phyloP scores from a whole-genome alignment of 2,888 invertebrate species.

The Caenorhabditis japonica region DNA sequence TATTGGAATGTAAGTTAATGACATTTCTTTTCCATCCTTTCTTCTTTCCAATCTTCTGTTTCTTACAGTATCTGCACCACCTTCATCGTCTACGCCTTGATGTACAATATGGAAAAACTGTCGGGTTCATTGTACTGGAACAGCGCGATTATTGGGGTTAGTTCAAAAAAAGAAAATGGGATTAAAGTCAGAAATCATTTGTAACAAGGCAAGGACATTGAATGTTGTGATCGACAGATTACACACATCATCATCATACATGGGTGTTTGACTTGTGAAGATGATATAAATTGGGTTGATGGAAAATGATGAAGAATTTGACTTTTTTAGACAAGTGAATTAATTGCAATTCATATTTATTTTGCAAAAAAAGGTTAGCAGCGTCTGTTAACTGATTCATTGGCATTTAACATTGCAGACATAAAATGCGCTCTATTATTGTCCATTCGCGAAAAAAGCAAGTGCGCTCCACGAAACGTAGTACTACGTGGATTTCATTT shows the following conservation, averaged over 20 bases:
- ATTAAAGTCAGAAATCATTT: constrained; percentile 1
- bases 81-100: constrained; percentile 48
- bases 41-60: background rate
- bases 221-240: constrained; percentile 2
- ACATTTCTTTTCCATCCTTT: background rate
- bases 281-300: background rate
- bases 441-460: too few species aligned
- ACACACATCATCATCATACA: background rate
- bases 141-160: constrained; percentile 50
- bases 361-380: too few species aligned
- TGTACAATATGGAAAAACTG: constrained; percentile 58
- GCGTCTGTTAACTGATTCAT: too few species aligned
- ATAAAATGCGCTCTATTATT: too few species aligned
- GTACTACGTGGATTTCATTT: too few species aligned
- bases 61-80: constrained; percentile 49
- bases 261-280: constrained; percentile 16
- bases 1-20: constrained; percentile 51
- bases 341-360: too few species aligned
- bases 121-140: constrained; percentile 55
- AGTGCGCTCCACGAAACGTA: too few species aligned
- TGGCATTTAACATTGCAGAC: too few species aligned
- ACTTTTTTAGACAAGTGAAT: too few species aligned
- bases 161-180: constrained; percentile 2
- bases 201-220: background rate
- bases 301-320: background rate